Evolutionary conservation across 2,888 invertebrate genomes (phyloP).

Genomic region (Hypsopygia costalis): DNA sequence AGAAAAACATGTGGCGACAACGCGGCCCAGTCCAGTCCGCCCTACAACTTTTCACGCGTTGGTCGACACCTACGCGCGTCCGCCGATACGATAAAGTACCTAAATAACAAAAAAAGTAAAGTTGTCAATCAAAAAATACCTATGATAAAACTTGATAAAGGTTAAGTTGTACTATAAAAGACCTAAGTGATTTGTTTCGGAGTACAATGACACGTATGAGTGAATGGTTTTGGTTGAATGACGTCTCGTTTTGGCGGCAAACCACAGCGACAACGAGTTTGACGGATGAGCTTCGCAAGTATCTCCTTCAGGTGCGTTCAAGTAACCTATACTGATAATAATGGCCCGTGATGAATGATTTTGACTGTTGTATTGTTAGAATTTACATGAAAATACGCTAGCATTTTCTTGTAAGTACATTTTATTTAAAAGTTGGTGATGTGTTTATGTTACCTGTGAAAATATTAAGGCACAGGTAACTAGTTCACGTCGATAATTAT

Average conservation of each 20-base stretch:
- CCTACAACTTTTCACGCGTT: constrained; percentile 65
- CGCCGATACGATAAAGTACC: constrained; percentile 25
- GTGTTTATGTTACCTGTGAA: too few relatives aligned
- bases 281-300: constrained; percentile 72
- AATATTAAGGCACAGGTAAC: too few relatives aligned
- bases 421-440: too few relatives aligned
- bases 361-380: not conserved
- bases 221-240: constrained; percentile 49
- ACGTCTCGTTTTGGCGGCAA: constrained; percentile 57
- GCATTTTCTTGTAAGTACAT: too few relatives aligned
- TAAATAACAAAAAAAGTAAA: constrained; percentile 19
- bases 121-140: not conserved
- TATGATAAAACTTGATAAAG: constrained; percentile 1
- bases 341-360: constrained; percentile 20
- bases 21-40: constrained; percentile 55
- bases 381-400: too few relatives aligned
- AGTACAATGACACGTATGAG: constrained; percentile 51
- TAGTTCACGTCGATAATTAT: too few relatives aligned
- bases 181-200: constrained; percentile 37
- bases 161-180: constrained; percentile 1
- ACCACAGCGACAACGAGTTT: constrained; percentile 44
- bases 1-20: constrained; percentile 61
- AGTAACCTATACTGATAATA: constrained; percentile 46
- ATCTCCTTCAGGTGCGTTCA: constrained; percentile 72
- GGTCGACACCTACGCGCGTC: constrained; percentile 60